Evolutionary conservation across 2,113 vertebrate species (phyloP), one percentile per base, ranked within the genome.

Genomic region (Myxocyprinus asiaticus): DNA sequence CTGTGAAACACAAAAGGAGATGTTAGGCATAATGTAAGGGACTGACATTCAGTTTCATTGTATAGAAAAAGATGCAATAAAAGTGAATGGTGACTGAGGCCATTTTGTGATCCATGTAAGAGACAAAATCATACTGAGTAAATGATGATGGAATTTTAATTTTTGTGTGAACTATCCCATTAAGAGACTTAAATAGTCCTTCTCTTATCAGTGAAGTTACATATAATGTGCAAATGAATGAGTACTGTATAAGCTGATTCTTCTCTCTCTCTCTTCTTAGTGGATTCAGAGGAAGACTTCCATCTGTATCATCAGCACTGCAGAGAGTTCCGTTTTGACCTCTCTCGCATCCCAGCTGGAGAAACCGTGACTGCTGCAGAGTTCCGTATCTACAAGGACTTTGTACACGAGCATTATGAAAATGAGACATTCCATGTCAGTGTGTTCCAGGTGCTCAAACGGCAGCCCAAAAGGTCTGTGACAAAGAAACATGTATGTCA

Each of bases 371-470:
- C 97, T 0, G 96, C 96, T 0, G 96, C 96, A 0, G 97, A 99
- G 76, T 96, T 99, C 85, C 94, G 96, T 56, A 95, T 99, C 89
- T 97, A 97, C 68, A 99, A 98, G 88, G 94, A 96, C 82, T 95
- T 94, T 67, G 85, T 96, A 83, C 94, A 87, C 5, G 95, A 97
- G 12, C 91, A 90, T 69, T 87, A 90, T 0, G 93, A 96, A 84
- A 99, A 98, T 0, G 91, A 98, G 80, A 99, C 96, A 0, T 96
- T 98, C 90, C 94, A 88, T 79, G 94, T 98, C 85, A 94, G 92
- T 1, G 86, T 99, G 76, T 98, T 94, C 91, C 97, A 98, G 90
- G 95, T 98, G 81, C 92, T 98, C 61, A 93, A 94, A 88, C 94
- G 95, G 81, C 89, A 92, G 82, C 70, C 90, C 0, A 90, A 93